Evolutionary conservation across 2,113 vertebrate species (phyloP), one percentile per base, ranked within the genome.

Genomic region (Lonchura striata): DNA sequence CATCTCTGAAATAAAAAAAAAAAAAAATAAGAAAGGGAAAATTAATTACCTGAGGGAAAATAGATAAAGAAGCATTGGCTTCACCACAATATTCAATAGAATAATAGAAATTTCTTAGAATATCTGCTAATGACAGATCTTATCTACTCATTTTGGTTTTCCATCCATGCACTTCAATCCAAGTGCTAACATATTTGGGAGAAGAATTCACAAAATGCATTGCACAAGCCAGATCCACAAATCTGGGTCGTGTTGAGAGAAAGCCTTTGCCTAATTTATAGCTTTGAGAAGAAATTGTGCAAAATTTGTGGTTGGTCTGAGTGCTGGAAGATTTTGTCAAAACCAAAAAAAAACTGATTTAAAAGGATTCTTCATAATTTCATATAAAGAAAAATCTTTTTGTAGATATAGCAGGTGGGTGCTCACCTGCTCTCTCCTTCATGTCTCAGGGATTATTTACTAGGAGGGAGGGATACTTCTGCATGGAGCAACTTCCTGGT

Each of bases 351-450:
- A 7, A 3, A 7, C 9, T 44, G 5, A 35, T 69, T 53, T 25
- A 21, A 10, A 89, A 80, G 17, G 21, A 23, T 56, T 7, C 6
- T 74, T 78, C 53, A 64, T 5, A 54, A 19, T 47, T 66, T 57
- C 11, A 22, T 35, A 22, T 1, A 30, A 44, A 52, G 11, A 37
- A 25, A 91, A 71, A 68, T 41, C 33, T 61, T n/a, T n/a, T 46
- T 31, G 11, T 2, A 11, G 15, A 14, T 49, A 13, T 7, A 42
- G 41, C 41, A 42, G 30, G 22, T 0, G 2, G 12, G 18, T 56
- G 28, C 9, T 57, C 23, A 53, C 5, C 57, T 63, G 28, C 3
- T 56, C 16, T 54, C 11, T 61, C 27, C 44, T 72, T 63, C 15
- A 46, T 1, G 0, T 33, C n/a, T 33, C 30, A 31, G 27, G 31